phyloP scores from a whole-genome alignment of 37 sponge, comb jelly and placozoan species.

The Oopsacas minuta region DNA sequence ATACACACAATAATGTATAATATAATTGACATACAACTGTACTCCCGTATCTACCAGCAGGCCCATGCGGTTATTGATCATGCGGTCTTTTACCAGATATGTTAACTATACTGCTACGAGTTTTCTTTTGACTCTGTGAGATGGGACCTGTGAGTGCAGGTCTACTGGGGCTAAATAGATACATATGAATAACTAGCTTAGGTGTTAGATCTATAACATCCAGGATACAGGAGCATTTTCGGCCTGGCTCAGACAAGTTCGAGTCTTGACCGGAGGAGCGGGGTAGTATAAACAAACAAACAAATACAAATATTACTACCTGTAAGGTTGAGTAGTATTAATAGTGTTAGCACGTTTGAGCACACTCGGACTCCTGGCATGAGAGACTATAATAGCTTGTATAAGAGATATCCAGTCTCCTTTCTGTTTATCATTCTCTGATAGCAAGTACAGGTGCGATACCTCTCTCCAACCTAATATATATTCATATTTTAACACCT shows the following conservation, averaged over 20 bases:
- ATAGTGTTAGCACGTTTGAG: background rate
- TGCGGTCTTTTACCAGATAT: background rate
- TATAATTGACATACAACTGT: no score
- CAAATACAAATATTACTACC: background rate
- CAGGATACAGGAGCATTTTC: no score
- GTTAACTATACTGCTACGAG: background rate
- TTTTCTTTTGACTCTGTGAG: background rate
- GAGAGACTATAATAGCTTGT: background rate
- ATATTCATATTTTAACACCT: no score
- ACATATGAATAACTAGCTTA: no score
- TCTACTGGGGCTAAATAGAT: background rate
- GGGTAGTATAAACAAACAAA: background rate
- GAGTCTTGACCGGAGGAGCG: no score
- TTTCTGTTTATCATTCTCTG: conserved; percentile 1
- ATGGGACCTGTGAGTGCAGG: background rate
- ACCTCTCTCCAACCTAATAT: background rate
- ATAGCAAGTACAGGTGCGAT: background rate
- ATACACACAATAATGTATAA: no score
- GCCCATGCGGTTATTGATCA: background rate
- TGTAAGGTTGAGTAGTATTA: background rate
- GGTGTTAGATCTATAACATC: no score
- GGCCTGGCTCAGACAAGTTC: no score
- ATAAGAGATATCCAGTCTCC: conserved; percentile 4
- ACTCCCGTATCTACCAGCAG: no score
- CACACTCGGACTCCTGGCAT: background rate